These are phyloP conservation scores for Caranx ignobilis DNA, from an alignment of 2,113 vertebrate genomes.

Conservation along the genomic window DNA sequence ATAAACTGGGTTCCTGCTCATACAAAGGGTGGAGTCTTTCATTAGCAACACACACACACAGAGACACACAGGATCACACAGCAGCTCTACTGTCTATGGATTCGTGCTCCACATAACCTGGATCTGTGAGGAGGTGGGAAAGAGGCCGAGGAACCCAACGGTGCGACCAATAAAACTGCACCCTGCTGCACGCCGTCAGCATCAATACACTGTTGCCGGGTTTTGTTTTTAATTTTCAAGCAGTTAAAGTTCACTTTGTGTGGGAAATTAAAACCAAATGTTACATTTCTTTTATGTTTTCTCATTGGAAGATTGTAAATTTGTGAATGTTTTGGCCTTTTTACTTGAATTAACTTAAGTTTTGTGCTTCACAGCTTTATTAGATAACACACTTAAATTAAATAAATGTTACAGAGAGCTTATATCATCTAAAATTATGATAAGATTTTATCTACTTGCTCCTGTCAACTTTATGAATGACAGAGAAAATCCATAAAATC, in stretches of 20 bases:
- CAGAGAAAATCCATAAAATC: no score
- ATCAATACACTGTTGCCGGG: background rate
- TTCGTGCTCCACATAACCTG: slow-evolving; percentile 5
- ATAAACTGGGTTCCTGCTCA: background rate
- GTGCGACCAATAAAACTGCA: background rate
- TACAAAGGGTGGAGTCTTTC: background rate
- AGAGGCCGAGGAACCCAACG: background rate
- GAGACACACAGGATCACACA: no score
- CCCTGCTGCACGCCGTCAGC: no score
- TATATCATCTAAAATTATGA: background rate
- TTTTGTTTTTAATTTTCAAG: background rate
- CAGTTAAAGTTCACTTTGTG: background rate
- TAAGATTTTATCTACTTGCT: no score
- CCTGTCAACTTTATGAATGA: no score
- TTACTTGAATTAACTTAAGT: background rate
- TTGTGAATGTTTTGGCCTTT: background rate
- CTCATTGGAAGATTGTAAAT: background rate
- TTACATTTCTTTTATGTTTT: background rate
- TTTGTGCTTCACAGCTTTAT: background rate
- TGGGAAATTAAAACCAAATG: no score
- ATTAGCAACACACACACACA: background rate
- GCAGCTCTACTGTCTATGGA: slow-evolving; percentile 17
- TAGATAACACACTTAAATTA: background rate
- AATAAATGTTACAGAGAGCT: background rate
- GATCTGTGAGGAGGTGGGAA: slow-evolving; percentile 15